Base-by-base conservation (phyloP, 2,113 vertebrate species). In the Phalacrocorax carbo region DNA sequence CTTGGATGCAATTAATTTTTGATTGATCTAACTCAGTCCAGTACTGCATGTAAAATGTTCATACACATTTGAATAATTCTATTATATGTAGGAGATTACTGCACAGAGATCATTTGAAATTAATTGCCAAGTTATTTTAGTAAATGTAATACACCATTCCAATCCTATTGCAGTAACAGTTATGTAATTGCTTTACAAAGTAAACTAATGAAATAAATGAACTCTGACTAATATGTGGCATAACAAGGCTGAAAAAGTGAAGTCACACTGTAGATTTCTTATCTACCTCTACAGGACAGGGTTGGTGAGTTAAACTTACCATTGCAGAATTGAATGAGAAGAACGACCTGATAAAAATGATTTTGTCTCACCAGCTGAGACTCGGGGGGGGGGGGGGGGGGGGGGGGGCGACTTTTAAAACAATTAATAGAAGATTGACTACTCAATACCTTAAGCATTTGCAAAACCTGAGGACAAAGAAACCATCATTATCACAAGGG, bases 171-270 rank as follows among this genome's bases (percentile, higher is more conserved):
- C 91, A 83, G 88, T 72, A 97, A 92, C 94, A 92, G 77, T 93
- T 90, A 95, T 72, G 73, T 90, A 95, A 96, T 87, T 95, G 91
- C 82, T 92, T 93, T 94, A 94, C 93, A 90, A 85, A 85, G 93
- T 94, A 96, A 97, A 97, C 95, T 94, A 96, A 97, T 94, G 82
- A 94, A 97, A 86, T 93, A 94, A 97, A 97, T 90, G 95, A 96
- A 86, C 86, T 96, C 94, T 94, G 86, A 95, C 96, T 96, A 93
- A 96, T 88, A 71, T 3, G 46, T 62, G 70, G 69, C 93, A 88
- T n/a, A 96, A 86, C 76, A 90, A 76, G 48, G 49, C 60, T 72
- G 70, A 51, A 92, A 34, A 92, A 61, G 58, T 23, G 26, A 86
- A 91, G 68, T 66, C 13, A 16, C 73, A 29, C 26, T 15, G 34